Evolutionary conservation across 2,113 vertebrate genomes (phyloP), one percentile per base, ranked within the genome.

Genomic region (Campylomormyrus numenius): DNA sequence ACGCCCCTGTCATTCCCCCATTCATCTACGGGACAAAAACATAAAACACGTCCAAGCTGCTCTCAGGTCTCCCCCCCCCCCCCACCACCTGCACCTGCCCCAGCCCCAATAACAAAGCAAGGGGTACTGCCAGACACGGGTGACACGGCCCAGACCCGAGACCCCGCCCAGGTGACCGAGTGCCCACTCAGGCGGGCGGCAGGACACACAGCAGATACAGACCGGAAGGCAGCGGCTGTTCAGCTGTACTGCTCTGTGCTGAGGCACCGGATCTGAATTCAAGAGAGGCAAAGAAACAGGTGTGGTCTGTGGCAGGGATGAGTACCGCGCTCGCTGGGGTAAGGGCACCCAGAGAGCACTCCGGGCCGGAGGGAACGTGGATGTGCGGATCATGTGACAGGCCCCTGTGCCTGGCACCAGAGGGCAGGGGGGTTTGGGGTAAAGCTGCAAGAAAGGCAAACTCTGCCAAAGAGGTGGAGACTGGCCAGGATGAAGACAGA

Each of bases 391-490:
- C 88, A 49, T 46, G 87, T 46, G 87, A 88, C 21, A 39, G 53
- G 31, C 87, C 87, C 53, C 39, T 35, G 53, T 46, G 42, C 35
- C 42, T 31, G 39, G 21, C 21, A 10, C 39, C n/a, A 24, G 53
- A 50, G 46, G 46, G 13, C 45, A 45, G 39, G 77, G 6, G 77
- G 39, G 39, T 17, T 24, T 45, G 39, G 42, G 19, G 66, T 56
- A 85, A 87, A 86, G 89, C 89, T 89, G n/a, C 86, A 53, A 80
- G 80, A 89, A 89, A 7, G 52, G n/a, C 52, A 42, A n/a, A 52
- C 80, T 49, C 39, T 89, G 89, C 89, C 89, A 85, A 53, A 58
- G 89, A 62, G 70, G 80, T n/a, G 10, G 53, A 45, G 46, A 49
- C 24, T 13, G 31, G 53, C n/a, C 49, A 90, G 31, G 88, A 87